phyloP scores from a whole-genome alignment of 2,888 invertebrate genomes.

The Drosophila nr. medialis region DNA sequence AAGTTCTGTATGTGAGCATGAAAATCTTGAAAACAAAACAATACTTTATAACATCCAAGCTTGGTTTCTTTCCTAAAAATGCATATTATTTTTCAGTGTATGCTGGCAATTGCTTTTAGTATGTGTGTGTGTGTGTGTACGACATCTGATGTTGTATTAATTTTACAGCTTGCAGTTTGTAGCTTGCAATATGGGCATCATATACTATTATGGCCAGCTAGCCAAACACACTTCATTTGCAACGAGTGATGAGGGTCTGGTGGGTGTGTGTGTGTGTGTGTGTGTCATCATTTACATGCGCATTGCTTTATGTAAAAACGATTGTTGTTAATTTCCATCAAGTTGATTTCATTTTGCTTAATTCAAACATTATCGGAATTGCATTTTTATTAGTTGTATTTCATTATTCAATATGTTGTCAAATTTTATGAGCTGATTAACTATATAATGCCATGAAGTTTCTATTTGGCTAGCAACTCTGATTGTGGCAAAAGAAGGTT shows the following conservation, averaged over 20 bases:
- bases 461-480: not conserved
- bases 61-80: not conserved
- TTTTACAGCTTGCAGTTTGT: slow-evolving; percentile 71
- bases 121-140: slow-evolving; percentile 23
- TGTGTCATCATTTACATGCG: not conserved
- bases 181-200: slow-evolving; percentile 42
- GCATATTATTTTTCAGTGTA: not conserved
- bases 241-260: not conserved
- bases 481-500: not conserved
- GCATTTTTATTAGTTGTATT: slow-evolving; percentile 8
- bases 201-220: slow-evolving; percentile 19
- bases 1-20: not conserved
- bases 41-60: not conserved
- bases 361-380: not conserved
- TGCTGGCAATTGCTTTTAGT: slow-evolving; percentile 36
- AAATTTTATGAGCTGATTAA: not conserved
- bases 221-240: slow-evolving; percentile 15
- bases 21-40: not conserved
- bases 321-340: slow-evolving; percentile 19
- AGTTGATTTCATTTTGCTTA: slow-evolving; percentile 16
- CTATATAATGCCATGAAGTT: not conserved
- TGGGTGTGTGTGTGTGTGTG: not conserved
- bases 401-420: not conserved
- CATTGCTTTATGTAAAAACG: slow-evolving; percentile 16
- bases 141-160: slow-evolving; percentile 71